Base-by-base conservation (phyloP, 2,888 invertebrate species). In the Trilocha varians region DNA sequence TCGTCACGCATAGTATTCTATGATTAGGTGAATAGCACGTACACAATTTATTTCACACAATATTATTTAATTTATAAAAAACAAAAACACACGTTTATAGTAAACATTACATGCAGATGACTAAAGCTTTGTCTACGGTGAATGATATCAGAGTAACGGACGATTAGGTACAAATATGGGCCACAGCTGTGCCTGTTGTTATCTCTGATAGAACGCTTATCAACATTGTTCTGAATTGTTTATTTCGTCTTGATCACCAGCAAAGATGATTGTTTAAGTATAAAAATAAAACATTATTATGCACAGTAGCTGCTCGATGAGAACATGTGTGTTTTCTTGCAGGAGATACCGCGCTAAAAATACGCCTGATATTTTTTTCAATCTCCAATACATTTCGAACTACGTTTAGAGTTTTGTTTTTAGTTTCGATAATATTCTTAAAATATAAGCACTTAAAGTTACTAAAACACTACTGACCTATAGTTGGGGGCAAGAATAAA, bases 101-200 rank as follows among this genome's bases (percentile, higher is more conserved):
- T 59, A 58, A 59, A 59, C 52, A 59, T 59, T 53, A 53, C 54
- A 59, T 57, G 59, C 59, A 58, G 63, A 70, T 73, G 69, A 71
- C 68, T 73, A 66, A 60, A 69, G 69, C 65, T 70, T 70, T 63
- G 69, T 66, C 57, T 58, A 50, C 54, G 49, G 49, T 45, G 49
- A 50, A 52, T 62, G 72, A 68, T 77, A 76, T 62, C 70, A 63
- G 53, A 58, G 50, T 55, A 49, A 57, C 50, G 50, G 53, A 55
- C 54, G 65, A 67, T 68, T 66, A 64, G 58, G 52, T 64, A 64
- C 51, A 59, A 65, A 79, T 71, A 65, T 78, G 70, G 82, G 74
- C 59, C 74, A 61, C 72, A 62, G 55, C 65, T 77, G 77, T 76
- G 76, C 72, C 53, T 41, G 50, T 47, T 53, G 50, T 57, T 72